A percentile compares a stretch with the other conserved stretches of the same genome.
Evolutionary conservation across 2,797 vertebrate genomes (phyloP).

Genomic region (Gymnoscopelus microlampas): DNA sequence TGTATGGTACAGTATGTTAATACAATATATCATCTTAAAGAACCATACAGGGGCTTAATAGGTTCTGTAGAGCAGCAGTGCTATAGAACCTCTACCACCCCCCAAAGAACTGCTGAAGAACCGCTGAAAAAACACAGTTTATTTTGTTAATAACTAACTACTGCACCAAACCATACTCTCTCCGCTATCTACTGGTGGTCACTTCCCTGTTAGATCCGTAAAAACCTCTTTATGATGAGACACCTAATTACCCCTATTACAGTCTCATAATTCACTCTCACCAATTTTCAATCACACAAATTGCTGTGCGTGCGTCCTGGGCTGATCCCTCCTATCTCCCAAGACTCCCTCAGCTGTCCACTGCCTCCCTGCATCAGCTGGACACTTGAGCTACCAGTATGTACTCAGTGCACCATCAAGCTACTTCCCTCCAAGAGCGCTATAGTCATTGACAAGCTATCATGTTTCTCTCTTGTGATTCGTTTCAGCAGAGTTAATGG

Average conservation of each 20-base stretch:
- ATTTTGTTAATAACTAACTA: no score
- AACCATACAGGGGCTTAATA: no score
- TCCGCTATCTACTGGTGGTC: background rate
- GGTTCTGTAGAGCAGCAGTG: no score
- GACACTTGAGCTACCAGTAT: background rate
- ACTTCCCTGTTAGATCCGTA: background rate
- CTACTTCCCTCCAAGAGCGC: slow-evolving; percentile 6
- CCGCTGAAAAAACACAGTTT: no score
- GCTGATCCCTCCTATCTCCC: background rate
- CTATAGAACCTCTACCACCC: no score
- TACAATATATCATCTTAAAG: no score
- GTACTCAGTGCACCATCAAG: background rate
- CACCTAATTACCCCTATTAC: slow-evolving; percentile 5
- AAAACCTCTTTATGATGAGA: slow-evolving; percentile 18
- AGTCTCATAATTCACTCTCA: slow-evolving; percentile 10
- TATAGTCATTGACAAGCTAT: slow-evolving; percentile 13
- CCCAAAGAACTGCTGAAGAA: no score
- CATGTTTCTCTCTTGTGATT: slow-evolving; percentile 8
- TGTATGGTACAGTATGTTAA: no score
- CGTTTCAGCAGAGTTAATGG: slow-evolving; percentile 21
- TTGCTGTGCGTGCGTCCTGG: background rate
- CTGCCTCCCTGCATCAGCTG: background rate
- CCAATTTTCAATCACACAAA: slow-evolving; percentile 2
- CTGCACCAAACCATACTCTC: background rate
- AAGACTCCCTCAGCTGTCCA: slow-evolving; percentile 6